Evolutionary conservation across 2,797 vertebrate genomes (phyloP).

Genomic region (Parauchenoglanis punctatus): DNA sequence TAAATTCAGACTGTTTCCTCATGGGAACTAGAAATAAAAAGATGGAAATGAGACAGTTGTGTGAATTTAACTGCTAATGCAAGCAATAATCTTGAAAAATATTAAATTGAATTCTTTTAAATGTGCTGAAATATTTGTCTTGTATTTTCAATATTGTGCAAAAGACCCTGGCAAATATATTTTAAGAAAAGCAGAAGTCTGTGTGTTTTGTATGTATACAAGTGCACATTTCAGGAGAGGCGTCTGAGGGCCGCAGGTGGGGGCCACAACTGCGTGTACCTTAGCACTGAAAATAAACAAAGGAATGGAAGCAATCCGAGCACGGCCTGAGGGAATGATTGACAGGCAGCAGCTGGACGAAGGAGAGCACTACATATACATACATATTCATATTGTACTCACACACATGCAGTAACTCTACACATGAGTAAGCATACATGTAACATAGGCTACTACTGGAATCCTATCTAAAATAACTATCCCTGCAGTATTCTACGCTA

Average conservation of each 20-base stretch:
- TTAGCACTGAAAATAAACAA: constrained; percentile 67
- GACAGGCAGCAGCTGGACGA: constrained; percentile 67
- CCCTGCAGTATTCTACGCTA: neutral
- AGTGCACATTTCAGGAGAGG: constrained; percentile 32
- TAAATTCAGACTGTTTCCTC: neutral
- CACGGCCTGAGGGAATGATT: constrained; percentile 63
- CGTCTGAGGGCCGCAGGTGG: constrained; percentile 43
- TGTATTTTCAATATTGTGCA: neutral
- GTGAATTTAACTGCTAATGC: neutral
- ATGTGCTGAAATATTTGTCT: neutral
- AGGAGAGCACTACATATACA: constrained; percentile 31
- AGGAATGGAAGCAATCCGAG: constrained; percentile 66
- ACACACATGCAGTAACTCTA: constrained; percentile 27
- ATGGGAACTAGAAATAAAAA: neutral
- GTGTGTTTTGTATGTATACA: constrained; percentile 22
- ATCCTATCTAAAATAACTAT: neutral
- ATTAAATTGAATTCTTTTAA: neutral
- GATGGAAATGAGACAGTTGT: neutral
- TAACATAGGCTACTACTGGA: neutral
- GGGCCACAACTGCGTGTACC: constrained; percentile 49
- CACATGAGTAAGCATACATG: neutral
- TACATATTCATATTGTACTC: constrained; percentile 42
- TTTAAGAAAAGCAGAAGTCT: neutral
- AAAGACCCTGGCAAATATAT: neutral
- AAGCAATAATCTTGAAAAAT: neutral